These are phyloP conservation scores for Andrena cerasifolii DNA, from an alignment of 1,140 invertebrate species.

Conservation along the genomic window DNA sequence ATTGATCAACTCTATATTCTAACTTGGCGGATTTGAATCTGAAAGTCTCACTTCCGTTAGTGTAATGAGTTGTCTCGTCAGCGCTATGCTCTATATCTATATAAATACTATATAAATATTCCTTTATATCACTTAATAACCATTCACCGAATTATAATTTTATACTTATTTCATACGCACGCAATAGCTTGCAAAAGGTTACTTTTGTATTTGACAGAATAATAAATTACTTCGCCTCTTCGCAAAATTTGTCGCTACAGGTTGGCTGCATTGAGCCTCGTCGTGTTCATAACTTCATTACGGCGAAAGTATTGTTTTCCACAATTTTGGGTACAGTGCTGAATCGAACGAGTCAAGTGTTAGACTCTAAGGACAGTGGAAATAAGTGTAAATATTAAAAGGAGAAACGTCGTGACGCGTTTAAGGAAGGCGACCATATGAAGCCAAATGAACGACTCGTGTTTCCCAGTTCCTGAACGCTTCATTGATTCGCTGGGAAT, in stretches of 20 bases:
- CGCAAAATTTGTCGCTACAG: background rate
- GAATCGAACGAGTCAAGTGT: background rate
- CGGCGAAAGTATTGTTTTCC: background rate
- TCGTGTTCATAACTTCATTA: background rate
- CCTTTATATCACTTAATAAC: too few species aligned
- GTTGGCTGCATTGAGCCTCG: background rate
- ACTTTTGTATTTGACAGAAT: background rate
- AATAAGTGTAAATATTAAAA: conserved; percentile 19
- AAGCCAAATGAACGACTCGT: background rate
- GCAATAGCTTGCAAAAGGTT: too few species aligned
- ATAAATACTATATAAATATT: too few species aligned
- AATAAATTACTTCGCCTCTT: background rate
- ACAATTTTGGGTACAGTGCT: background rate
- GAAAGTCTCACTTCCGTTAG: too few species aligned
- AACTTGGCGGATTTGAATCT: too few species aligned
- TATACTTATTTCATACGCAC: background rate
- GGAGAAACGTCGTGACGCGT: background rate
- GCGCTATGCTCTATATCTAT: background rate
- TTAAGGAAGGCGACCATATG: background rate
- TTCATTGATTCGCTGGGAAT: background rate
- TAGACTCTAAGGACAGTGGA: background rate
- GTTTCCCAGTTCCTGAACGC: conserved; percentile 2
- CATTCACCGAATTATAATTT: too few species aligned
- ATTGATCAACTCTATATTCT: background rate
- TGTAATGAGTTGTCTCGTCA: too few species aligned